Evolutionary conservation across 2,888 invertebrate genomes (phyloP), one percentile per base, ranked within the genome.

Genomic region (Caenorhabditis panamensis): DNA sequence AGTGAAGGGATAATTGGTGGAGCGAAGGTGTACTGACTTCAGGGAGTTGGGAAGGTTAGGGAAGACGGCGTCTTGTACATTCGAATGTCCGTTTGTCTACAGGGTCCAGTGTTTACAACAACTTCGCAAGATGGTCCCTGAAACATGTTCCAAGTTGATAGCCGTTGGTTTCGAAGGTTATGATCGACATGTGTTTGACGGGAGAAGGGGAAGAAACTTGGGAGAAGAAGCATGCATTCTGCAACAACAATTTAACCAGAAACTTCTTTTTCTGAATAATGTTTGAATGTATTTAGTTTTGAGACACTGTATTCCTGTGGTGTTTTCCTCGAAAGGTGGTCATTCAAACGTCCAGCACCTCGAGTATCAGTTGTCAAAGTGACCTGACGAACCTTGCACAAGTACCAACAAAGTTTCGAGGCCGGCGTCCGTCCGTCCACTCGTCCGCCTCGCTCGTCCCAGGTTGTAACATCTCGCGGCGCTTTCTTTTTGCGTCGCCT

Each of bases 391-490:
- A 62, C 62, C 54, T 47, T 71, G 54, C 62, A 71, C 51, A 71
- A 71, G 62, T 71, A 63, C 63, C 62, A 62, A 28, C 71, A 71
- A 62, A 63, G 71, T 71, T 63, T 62, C 41, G n/a, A 62, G 54
- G 26, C 36, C 49, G 56, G 56, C 63, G 63, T 47, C 31, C 44
- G 58, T 63, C 64, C 56, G 72, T 41, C n/a, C n/a, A n/a, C n/a
- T n/a, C n/a, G n/a, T n/a, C 72, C 56, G 54, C 44, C 49, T 22
- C 3, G 37, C 22, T 67, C 49, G 56, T 58, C 53, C 59, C 58
- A 73, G 73, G 73, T 73, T 73, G 73, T 73, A 73, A 73, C 73
- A 73, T 64, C 64, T 49, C 31, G 8, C 18, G 49, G 56, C 72
- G 36, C 36, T 36, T 72, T 56, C 72, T 63, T 72, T 58, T 72